Percentiles rank a stretch among this genome's conserved stretches.
Conservation (phyloP, 2,797 vertebrate species). For the Dendrocincla tyrannina region DNA sequence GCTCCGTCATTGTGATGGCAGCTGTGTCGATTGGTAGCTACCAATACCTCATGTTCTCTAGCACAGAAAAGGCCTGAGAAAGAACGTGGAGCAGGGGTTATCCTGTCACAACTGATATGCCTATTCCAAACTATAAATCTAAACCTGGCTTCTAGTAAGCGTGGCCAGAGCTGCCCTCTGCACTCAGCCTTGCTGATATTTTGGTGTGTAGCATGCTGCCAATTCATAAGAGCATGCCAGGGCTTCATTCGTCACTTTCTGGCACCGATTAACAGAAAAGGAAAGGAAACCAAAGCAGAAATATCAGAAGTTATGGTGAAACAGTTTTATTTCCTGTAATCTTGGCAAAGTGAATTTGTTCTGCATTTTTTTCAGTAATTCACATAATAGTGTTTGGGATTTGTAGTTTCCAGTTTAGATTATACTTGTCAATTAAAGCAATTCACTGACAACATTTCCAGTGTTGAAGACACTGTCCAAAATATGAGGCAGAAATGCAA, state of each 20-base stretch:
- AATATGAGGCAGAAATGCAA: not conserved
- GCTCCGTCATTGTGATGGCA: not conserved
- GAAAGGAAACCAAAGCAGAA: not conserved
- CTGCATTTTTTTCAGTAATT: not conserved
- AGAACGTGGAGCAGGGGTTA: not conserved
- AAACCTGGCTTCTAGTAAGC: not conserved
- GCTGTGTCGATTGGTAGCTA: not conserved
- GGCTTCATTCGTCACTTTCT: not conserved
- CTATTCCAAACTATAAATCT: not conserved
- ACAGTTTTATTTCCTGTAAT: not conserved
- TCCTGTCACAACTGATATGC: not conserved
- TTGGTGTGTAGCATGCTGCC: not conserved
- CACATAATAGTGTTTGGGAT: not conserved
- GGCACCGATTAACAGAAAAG: not conserved
- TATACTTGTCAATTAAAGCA: not conserved
- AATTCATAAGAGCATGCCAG: not conserved
- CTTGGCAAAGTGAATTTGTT: not conserved
- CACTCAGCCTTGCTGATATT: not conserved
- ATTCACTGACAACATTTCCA: not conserved
- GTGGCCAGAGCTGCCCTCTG: not conserved
- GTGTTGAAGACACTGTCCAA: not conserved
- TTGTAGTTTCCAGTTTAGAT: not conserved
- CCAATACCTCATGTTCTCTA: not conserved
- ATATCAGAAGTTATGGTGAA: not conserved
- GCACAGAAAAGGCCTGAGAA: not conserved